Evolutionary conservation across 2,797 vertebrate genomes (phyloP).

Genomic region (Xenentodon cancila): DNA sequence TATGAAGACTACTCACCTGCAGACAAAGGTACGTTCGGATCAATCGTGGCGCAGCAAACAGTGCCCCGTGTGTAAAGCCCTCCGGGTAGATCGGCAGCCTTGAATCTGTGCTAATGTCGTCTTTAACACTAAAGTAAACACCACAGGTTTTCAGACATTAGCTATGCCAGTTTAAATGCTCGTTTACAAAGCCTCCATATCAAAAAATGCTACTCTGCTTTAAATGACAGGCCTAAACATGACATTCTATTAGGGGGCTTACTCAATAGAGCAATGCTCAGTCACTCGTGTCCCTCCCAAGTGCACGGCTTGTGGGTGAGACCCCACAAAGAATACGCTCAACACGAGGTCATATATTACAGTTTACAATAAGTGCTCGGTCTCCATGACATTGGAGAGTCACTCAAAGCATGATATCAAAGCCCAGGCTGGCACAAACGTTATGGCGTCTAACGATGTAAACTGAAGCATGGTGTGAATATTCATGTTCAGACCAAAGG

Average conservation of each 20-base stretch:
- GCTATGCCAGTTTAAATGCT: slow-evolving; percentile 66
- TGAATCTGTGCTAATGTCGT: slow-evolving; percentile 75
- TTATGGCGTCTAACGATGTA: slow-evolving; percentile 52
- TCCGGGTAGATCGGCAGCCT: slow-evolving; percentile 74
- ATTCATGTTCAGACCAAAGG: slow-evolving; percentile 62
- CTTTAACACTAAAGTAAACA: slow-evolving; percentile 81
- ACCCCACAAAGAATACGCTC: slow-evolving; percentile 70
- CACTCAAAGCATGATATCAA: slow-evolving; percentile 52
- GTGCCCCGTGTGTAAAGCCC: slow-evolving; percentile 79
- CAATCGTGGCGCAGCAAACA: slow-evolving; percentile 82
- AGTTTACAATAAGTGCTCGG: slow-evolving; percentile 66
- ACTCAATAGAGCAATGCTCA: slow-evolving; percentile 76
- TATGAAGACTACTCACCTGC: slow-evolving; percentile 38
- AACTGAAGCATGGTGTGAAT: slow-evolving; percentile 60
- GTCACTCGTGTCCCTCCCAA: slow-evolving; percentile 71
- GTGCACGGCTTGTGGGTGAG: slow-evolving; percentile 60
- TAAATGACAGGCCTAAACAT: slow-evolving; percentile 77
- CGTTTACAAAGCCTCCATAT: slow-evolving; percentile 65
- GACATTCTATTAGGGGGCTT: slow-evolving; percentile 69
- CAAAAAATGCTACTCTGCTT: slow-evolving; percentile 50
- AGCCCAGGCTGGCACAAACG: slow-evolving; percentile 55
- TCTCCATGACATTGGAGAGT: slow-evolving; percentile 62
- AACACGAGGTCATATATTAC: slow-evolving; percentile 73
- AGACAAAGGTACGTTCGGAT: slow-evolving; percentile 79
- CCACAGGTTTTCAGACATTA: slow-evolving; percentile 73